Evolutionary conservation across 2,888 invertebrate genomes (phyloP).

Genomic region (Callosobruchus maculatus): DNA sequence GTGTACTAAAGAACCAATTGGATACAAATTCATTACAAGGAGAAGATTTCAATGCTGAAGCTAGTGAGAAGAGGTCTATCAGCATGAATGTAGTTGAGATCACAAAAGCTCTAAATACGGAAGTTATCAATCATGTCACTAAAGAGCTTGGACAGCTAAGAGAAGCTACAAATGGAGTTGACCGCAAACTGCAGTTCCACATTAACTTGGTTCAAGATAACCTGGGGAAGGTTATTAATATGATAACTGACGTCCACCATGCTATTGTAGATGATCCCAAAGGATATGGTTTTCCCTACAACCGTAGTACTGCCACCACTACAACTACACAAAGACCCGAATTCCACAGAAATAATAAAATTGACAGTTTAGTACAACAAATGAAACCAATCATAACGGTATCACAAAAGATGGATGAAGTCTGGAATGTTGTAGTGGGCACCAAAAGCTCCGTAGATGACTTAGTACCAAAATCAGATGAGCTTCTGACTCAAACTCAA

Average conservation of each 20-base stretch:
- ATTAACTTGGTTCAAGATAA: constrained; percentile 81
- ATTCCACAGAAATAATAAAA: constrained; percentile 63
- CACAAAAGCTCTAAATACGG: constrained; percentile 77
- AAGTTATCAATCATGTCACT: constrained; percentile 77
- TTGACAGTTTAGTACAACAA: constrained; percentile 76
- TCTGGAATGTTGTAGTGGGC: constrained; percentile 86
- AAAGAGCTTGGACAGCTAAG: constrained; percentile 76
- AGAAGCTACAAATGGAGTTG: constrained; percentile 72
- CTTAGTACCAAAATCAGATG: constrained; percentile 82
- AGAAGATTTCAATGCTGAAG: constrained; percentile 83
- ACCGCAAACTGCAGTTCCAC: constrained; percentile 79
- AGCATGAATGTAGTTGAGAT: constrained; percentile 81
- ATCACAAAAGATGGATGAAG: constrained; percentile 87
- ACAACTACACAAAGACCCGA: constrained; percentile 60
- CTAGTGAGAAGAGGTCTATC: constrained; percentile 82
- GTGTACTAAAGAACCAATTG: constrained; percentile 75
- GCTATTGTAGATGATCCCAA: constrained; percentile 75
- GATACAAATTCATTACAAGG: constrained; percentile 74
- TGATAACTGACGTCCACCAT: constrained; percentile 79
- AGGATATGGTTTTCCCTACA: constrained; percentile 34
- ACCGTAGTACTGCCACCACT: constrained; percentile 53
- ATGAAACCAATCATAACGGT: constrained; percentile 82
- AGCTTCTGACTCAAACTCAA: constrained; percentile 79
- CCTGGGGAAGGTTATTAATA: constrained; percentile 70
- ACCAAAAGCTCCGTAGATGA: constrained; percentile 86